Evolutionary conservation across 1,140 invertebrate species (phyloP).

Genomic region (Orchestia grillus): DNA sequence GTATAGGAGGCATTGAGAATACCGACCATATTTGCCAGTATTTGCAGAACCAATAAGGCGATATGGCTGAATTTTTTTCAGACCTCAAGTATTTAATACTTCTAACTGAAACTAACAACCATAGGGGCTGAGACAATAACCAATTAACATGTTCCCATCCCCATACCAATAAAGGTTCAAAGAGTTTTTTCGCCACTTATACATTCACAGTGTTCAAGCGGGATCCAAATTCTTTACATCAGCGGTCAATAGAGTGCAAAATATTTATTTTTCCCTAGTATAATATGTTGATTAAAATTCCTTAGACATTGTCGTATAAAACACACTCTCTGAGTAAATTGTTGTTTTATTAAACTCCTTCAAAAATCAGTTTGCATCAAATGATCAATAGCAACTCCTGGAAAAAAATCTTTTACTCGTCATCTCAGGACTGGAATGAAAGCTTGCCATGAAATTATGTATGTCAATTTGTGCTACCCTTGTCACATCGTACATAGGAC

Average conservation of each 20-base stretch:
- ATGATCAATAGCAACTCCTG: not conserved
- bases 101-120: not conserved
- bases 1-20: too few species aligned
- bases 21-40: too few species aligned
- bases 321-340: too few species aligned
- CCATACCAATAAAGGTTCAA: not conserved
- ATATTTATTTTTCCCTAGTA: not conserved
- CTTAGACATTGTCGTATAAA: too few species aligned
- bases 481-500: not conserved
- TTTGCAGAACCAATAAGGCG: too few species aligned
- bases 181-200: not conserved
- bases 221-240: not conserved
- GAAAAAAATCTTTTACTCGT: not conserved
- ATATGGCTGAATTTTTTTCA: not conserved
- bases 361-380: not conserved
- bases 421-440: not conserved
- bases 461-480: not conserved
- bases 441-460: not conserved
- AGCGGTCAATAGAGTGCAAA: not conserved
- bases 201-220: too few species aligned
- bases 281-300: too few species aligned
- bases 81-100: not conserved
- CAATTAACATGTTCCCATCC: not conserved
- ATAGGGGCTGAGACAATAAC: not conserved
- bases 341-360: too few species aligned